A percentile compares a stretch with the other conserved stretches of the same genome.
phyloP scores from a whole-genome alignment of 64 coral and sea anemone genomes.

The Catalaphyllia jardinei region DNA sequence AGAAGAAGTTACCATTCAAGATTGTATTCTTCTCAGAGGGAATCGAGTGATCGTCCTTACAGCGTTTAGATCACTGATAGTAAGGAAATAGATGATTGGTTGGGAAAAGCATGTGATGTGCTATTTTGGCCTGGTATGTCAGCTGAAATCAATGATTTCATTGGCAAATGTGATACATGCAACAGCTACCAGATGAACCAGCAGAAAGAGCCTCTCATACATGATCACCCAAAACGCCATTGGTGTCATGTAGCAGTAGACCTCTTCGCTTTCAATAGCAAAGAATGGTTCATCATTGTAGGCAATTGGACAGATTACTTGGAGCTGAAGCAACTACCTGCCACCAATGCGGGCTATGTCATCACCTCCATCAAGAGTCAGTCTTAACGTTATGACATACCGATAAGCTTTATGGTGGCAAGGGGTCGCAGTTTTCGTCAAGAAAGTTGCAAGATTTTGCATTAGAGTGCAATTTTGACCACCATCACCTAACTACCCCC shows the following conservation, averaged over 20 bases:
- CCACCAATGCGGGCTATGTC: not conserved
- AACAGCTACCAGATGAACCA: constrained; percentile 25
- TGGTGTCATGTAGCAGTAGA: constrained; percentile 57
- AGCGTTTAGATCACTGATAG: too few species aligned
- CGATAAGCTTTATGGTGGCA: constrained; percentile 28
- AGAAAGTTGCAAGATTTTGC: constrained; percentile 23
- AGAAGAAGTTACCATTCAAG: too few species aligned
- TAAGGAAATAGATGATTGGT: constrained; percentile 26
- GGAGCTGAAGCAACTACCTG: constrained; percentile 39
- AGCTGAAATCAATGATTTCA: not conserved
- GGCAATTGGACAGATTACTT: constrained; percentile 26
- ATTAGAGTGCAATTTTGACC: constrained; percentile 41
- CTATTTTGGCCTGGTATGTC: too few species aligned
- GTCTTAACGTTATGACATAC: constrained; percentile 54
- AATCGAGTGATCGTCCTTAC: too few species aligned
- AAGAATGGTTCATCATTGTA: constrained; percentile 42
- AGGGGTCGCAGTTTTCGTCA: constrained; percentile 24
- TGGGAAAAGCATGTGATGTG: not conserved
- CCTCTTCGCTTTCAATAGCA: constrained; percentile 28
- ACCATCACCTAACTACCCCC: constrained; percentile 24
- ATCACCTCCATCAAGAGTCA: constrained; percentile 42
- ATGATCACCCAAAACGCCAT: not conserved
- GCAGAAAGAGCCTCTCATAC: constrained; percentile 51
- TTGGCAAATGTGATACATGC: constrained; percentile 1
- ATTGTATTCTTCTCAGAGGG: too few species aligned